phyloP scores from a whole-genome alignment of 2,888 invertebrate species.

The Phoronis australis region DNA sequence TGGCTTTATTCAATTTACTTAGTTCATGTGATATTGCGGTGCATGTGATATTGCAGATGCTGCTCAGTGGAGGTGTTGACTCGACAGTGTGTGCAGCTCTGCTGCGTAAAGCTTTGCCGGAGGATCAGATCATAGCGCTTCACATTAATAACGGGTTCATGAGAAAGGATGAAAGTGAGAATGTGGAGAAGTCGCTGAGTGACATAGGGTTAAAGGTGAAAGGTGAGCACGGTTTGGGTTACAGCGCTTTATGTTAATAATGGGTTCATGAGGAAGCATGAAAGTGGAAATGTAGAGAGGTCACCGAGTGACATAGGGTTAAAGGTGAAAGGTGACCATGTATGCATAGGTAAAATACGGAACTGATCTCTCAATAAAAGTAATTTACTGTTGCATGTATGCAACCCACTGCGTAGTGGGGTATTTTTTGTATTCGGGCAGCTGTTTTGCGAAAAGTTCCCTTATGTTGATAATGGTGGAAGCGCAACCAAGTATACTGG shows the following conservation, averaged over 20 bases:
- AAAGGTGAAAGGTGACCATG: conserved; percentile 65
- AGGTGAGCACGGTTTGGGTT: conserved; percentile 61
- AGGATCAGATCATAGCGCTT: conserved; percentile 83
- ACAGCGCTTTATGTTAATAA: conserved; percentile 98
- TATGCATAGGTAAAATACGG: too few species aligned
- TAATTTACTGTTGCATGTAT: too few species aligned
- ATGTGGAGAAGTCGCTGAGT: conserved; percentile 77
- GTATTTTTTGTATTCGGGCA: too few species aligned
- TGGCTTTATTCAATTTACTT: too few species aligned
- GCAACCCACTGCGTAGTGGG: too few species aligned
- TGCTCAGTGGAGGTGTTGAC: conserved; percentile 97
- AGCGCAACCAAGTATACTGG: too few species aligned
- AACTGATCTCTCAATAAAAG: too few species aligned
- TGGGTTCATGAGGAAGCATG: conserved; percentile 96
- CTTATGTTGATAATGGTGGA: too few species aligned
- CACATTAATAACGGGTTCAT: conserved; percentile 99
- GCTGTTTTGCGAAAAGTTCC: too few species aligned
- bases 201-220: conserved; percentile 77
- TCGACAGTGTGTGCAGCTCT: conserved; percentile 99
- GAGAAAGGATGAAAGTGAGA: conserved; percentile 88
- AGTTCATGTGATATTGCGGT: neutral
- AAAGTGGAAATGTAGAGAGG: conserved; percentile 81
- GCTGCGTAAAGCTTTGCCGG: conserved; percentile 80
- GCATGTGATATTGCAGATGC: conserved; percentile 62
- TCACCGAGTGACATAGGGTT: conserved; percentile 78